phyloP scores from a whole-genome alignment of 2,113 vertebrate genomes.

The Chinchilla lanigera region DNA sequence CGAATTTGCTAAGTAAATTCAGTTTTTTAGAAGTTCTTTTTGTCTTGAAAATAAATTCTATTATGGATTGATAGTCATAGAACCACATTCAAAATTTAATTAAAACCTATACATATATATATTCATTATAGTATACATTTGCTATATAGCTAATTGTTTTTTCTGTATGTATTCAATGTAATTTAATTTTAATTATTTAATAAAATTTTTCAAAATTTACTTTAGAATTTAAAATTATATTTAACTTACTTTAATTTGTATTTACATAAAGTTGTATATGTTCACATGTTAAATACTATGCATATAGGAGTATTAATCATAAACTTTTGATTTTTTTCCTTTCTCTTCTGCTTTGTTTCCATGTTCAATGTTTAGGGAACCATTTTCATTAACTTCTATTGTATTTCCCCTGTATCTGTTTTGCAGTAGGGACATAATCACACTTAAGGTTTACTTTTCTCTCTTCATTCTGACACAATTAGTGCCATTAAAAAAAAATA shows the following conservation, averaged over 20 bases:
- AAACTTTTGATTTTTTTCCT: background rate
- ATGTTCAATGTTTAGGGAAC: background rate
- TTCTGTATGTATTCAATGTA: background rate
- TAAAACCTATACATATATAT: background rate
- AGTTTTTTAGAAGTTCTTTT: background rate
- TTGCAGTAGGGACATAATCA: background rate
- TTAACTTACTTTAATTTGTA: conserved; percentile 20
- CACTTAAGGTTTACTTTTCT: background rate
- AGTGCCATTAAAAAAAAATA: background rate
- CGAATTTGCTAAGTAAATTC: background rate
- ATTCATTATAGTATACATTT: background rate
- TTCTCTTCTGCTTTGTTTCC: background rate
- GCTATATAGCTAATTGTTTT: background rate
- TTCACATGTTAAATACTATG: background rate
- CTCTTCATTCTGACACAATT: background rate
- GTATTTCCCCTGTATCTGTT: background rate
- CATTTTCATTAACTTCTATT: background rate
- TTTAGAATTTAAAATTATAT: background rate
- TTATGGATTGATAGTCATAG: background rate
- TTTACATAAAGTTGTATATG: conserved; percentile 1
- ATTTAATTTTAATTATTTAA: conserved; percentile 29
- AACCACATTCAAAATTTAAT: background rate
- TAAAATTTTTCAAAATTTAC: background rate
- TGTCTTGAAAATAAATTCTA: background rate
- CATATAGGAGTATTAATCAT: background rate